Base-by-base conservation (phyloP, 1,140 invertebrate species). In the Anastatus disparis region DNA sequence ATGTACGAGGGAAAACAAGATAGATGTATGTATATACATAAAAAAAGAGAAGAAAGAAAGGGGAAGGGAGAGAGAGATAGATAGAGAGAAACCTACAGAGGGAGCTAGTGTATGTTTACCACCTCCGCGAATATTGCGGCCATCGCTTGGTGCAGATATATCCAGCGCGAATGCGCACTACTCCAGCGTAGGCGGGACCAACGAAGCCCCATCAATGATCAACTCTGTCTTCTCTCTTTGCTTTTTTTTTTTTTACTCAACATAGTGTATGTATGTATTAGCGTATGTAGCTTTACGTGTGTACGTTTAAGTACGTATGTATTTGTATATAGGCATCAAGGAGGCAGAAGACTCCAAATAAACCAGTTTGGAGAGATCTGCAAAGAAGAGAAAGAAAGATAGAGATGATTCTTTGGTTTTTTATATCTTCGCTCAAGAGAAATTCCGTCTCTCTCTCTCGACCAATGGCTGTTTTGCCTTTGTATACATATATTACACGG, bases 161-260 rank as follows among this genome's bases (percentile, higher is more conserved):
- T n/a, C n/a, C n/a, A 81, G 81, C 78, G 81, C 82, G 75, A 83
- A 82, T 79, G 78, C 78, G 74, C 75, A 76, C 22, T 62, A n/a
- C n/a, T n/a, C n/a, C n/a, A 77, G 79, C 83, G 83, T 85, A 83
- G 83, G 83, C 82, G 83, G 82, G 82, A 83, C 82, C 81, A 80
- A 78, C 74, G 70, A 38, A 44, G 15, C 42, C 42, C 42, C 42
- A 7, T 24, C 17, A 6, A 15, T 4, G 22, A 24, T 8, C 46
- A 12, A 8, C 46, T 22, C 46, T 24, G 17, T 24, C 46, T 8
- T 13, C 42, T 44, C 46, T 24, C 46, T 50, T 24, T 24, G 4
- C 46, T 20, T 13, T 24, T 13, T 20, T 10, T 35, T 10, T 35
- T 10, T 35, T 10, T 44, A n/a, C 15, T n/a, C 42, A 17, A 3